Evolutionary conservation across 2,797 vertebrate species (phyloP).

Genomic region (Sciaenops ocellatus): DNA sequence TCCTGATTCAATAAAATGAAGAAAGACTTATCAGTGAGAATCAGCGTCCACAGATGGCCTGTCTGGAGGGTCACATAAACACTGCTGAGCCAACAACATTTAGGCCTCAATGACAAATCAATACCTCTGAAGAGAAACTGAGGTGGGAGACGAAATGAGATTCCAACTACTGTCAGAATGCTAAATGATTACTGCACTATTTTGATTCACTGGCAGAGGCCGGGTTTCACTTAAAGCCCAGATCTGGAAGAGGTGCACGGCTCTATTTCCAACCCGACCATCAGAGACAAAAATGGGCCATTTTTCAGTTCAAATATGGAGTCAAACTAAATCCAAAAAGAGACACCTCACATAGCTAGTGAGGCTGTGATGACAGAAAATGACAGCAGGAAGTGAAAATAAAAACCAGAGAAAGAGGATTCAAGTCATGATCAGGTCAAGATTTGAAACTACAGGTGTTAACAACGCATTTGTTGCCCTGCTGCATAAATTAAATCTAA

Average conservation of each 20-base stretch:
- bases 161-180: slow-evolving; percentile 27
- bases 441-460: not conserved
- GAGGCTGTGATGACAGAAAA: not conserved
- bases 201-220: slow-evolving; percentile 15
- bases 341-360: not conserved
- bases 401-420: not conserved
- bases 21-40: not conserved
- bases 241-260: not conserved
- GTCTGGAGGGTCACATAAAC: slow-evolving; percentile 39
- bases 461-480: not conserved
- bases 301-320: not conserved
- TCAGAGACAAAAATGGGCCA: not conserved
- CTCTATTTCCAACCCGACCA: not conserved
- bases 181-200: slow-evolving; percentile 24
- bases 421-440: slow-evolving; percentile 3
- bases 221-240: slow-evolving; percentile 27
- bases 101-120: slow-evolving; percentile 50
- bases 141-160: slow-evolving; percentile 45
- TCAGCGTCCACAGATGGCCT: slow-evolving; percentile 26
- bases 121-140: slow-evolving; percentile 44
- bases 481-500: not conserved
- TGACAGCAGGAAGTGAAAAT: slow-evolving; percentile 2
- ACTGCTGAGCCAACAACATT: slow-evolving; percentile 55
- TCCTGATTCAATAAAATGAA: not conserved
- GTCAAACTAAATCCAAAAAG: not conserved